phyloP scores from a whole-genome alignment of 2,888 invertebrate species.

The Acanthosepion pharaonis region DNA sequence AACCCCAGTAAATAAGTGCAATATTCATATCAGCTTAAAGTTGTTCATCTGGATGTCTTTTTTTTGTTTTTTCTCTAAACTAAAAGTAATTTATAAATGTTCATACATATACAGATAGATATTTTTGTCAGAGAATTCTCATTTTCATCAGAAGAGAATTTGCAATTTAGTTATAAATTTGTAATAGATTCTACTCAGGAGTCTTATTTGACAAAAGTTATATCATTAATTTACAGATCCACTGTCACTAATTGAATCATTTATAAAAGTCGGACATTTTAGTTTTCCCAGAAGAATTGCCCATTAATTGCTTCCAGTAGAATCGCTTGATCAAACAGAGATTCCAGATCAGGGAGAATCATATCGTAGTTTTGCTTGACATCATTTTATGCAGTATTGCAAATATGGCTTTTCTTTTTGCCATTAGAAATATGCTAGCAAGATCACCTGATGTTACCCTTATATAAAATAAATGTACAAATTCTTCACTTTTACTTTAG shows the following conservation, averaged over 20 bases:
- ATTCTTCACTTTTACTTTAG: too few relatives aligned
- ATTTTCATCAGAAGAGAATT: not conserved
- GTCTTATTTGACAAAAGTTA: not conserved
- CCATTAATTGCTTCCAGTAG: not conserved
- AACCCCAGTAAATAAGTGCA: too few relatives aligned
- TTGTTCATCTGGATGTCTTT: too few relatives aligned
- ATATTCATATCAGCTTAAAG: too few relatives aligned
- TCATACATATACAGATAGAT: not conserved
- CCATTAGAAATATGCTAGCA: not conserved
- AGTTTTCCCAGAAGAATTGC: not conserved
- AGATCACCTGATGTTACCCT: not conserved
- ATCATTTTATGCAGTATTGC: not conserved
- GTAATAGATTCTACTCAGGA: too few relatives aligned
- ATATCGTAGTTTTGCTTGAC: not conserved
- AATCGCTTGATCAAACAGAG: not conserved
- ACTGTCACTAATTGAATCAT: not conserved
- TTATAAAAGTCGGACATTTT: not conserved
- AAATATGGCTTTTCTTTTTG: not conserved
- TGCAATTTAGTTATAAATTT: not conserved
- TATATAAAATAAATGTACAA: not conserved
- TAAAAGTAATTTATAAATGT: not conserved
- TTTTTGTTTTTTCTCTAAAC: not conserved
- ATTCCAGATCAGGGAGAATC: not conserved
- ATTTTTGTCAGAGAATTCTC: not conserved
- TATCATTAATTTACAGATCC: not conserved